A percentile compares a stretch with the other conserved stretches of the same genome.
Conservation (phyloP, 2,113 vertebrate genomes). For the Corythornis vintsioides region DNA sequence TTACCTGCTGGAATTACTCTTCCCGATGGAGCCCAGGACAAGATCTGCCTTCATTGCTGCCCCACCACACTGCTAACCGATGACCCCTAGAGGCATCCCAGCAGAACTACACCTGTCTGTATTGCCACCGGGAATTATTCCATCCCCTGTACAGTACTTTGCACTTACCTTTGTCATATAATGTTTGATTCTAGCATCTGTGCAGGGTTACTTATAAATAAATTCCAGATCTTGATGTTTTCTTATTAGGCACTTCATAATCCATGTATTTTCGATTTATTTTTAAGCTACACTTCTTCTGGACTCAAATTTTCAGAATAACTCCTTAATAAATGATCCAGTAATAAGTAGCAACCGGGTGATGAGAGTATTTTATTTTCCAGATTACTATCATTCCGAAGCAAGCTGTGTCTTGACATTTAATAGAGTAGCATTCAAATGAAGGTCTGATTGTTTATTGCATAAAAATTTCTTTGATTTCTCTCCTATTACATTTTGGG, state of each 20-base stretch:
- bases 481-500: background rate
- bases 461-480: background rate
- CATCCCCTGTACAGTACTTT: background rate
- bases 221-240: background rate
- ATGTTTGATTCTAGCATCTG: background rate
- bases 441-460: background rate
- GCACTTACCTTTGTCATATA: background rate
- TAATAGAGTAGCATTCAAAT: background rate
- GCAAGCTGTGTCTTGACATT: background rate
- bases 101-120: background rate
- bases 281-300: background rate
- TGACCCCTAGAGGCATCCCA: background rate
- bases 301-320: background rate
- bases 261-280: background rate
- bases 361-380: background rate
- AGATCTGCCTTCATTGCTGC: background rate
- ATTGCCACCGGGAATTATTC: background rate
- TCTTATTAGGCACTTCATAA: background rate
- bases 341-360: background rate
- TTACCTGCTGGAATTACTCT: background rate
- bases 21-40: background rate
- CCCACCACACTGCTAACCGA: background rate
- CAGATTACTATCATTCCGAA: background rate
- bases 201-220: background rate
- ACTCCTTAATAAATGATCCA: background rate